These are phyloP conservation scores for Diphyllodes magnificus DNA, from an alignment of 2,113 vertebrate genomes.

Conservation along the genomic window DNA sequence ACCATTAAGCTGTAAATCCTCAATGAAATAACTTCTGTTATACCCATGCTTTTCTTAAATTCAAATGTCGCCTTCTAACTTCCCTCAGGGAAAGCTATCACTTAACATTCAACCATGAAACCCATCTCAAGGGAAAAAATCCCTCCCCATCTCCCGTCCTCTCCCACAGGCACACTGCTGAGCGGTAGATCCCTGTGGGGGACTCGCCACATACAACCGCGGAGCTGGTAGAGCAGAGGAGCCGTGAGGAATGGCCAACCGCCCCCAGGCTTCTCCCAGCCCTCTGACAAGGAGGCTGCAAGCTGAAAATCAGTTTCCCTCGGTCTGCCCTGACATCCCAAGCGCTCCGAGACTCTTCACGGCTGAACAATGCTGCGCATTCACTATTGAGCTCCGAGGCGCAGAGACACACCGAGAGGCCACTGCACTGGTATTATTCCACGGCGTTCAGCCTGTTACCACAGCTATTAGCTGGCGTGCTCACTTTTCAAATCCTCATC, in stretches of 20 bases:
- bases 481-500: conserved; percentile 44
- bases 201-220: neutral
- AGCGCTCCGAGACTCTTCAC: neutral
- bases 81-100: neutral
- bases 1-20: neutral
- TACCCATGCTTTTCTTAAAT: neutral
- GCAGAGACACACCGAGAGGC: neutral
- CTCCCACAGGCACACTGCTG: neutral
- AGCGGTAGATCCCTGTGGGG: neutral
- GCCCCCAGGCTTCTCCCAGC: neutral
- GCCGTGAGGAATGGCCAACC: neutral
- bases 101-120: neutral
- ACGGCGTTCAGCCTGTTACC: neutral
- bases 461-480: conserved; percentile 21
- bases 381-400: neutral
- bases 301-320: conserved; percentile 24
- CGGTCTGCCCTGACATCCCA: neutral
- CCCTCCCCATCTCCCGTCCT: neutral
- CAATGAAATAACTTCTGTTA: neutral
- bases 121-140: neutral
- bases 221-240: neutral
- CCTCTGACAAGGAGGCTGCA: neutral
- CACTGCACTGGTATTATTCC: neutral
- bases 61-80: neutral
- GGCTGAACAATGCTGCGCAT: conserved; percentile 16